A percentile compares a stretch with the other conserved stretches of the same genome.
phyloP scores from a whole-genome alignment of 2,888 invertebrate species.

The Eurytoma adleriae region DNA sequence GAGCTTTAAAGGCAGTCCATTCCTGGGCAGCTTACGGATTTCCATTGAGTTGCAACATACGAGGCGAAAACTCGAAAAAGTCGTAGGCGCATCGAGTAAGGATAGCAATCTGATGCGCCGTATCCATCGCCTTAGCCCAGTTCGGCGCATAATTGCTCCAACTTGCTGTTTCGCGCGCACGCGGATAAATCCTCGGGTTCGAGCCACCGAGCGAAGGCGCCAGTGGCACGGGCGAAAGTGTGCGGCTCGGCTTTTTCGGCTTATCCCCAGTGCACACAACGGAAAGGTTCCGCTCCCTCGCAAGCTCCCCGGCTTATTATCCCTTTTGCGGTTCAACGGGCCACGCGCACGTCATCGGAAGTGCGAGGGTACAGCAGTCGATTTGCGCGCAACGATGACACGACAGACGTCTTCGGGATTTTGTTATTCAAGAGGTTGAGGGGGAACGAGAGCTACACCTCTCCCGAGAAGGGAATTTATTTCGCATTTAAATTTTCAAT shows the following conservation, averaged over 20 bases:
- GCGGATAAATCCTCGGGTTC: neutral
- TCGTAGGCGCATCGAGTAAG: no score
- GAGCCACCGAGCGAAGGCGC: no score
- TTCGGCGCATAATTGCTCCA: no score
- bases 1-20: no score
- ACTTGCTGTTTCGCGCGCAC: neutral
- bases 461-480: neutral
- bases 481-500: neutral
- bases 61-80: no score
- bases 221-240: neutral
- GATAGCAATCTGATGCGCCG: no score
- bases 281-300: neutral
- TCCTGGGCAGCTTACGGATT: no score
- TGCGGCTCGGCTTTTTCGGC: neutral
- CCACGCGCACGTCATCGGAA: neutral
- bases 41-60: no score
- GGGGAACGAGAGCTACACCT: no score
- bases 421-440: slow-evolving; percentile 1
- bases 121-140: no score
- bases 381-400: neutral
- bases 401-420: neutral
- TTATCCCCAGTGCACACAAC: no score
- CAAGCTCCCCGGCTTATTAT: neutral
- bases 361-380: neutral
- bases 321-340: neutral